phyloP scores from a whole-genome alignment of 2,113 vertebrate species.

The Indicator maculatus region DNA sequence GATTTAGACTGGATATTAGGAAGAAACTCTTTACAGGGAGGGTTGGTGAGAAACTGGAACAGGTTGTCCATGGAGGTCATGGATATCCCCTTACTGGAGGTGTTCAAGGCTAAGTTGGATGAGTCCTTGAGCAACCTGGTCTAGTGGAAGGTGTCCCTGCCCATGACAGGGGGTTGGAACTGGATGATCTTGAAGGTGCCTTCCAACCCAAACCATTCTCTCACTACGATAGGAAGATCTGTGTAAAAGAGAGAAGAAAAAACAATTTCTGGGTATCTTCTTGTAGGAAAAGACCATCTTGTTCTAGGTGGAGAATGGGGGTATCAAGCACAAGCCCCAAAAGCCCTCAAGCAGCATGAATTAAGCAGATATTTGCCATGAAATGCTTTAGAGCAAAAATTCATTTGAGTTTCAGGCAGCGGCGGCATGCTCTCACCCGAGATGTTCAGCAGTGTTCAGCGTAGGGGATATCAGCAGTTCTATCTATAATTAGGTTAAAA shows the following conservation, averaged over 20 bases:
- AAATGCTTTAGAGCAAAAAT: neutral
- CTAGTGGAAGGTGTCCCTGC: too few species aligned
- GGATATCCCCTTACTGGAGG: too few species aligned
- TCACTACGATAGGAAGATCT: neutral
- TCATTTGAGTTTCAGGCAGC: neutral
- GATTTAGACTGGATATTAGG: too few species aligned
- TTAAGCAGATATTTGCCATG: neutral
- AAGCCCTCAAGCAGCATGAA: neutral
- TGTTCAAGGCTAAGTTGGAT: too few species aligned
- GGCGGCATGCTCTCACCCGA: neutral
- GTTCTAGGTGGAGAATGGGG: neutral
- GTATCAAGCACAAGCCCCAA: neutral
- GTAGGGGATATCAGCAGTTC: conserved; percentile 48
- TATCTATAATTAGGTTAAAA: conserved; percentile 51
- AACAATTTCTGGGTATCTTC: neutral
- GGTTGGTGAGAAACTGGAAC: too few species aligned
- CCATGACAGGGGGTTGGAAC: too few species aligned
- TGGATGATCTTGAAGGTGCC: too few species aligned
- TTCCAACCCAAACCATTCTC: too few species aligned
- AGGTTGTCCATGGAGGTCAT: too few species aligned
- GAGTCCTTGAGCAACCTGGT: too few species aligned
- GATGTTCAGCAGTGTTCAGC: neutral
- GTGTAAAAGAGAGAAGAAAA: neutral
- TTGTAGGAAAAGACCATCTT: neutral
- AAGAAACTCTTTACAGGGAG: too few species aligned